Conservation (phyloP, 2,888 invertebrate species). For the Sisyra terminalis region DNA sequence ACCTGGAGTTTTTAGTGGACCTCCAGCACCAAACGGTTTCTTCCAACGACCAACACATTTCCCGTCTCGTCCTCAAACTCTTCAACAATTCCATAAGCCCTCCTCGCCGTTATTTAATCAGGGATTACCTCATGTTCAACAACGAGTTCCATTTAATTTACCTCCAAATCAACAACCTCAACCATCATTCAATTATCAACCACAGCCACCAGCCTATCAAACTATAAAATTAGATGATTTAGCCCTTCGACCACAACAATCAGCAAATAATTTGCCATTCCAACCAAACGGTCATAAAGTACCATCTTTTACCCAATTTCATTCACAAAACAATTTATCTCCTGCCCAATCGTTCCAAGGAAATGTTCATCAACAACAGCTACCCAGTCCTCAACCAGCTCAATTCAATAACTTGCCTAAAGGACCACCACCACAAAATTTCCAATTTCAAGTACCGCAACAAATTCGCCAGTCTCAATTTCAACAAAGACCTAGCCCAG, state of each 20-base stretch:
- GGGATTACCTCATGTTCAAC: constrained; percentile 20
- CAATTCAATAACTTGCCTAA: constrained; percentile 15
- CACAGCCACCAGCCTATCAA: constrained; percentile 10
- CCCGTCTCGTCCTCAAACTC: constrained; percentile 20
- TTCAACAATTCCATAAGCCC: constrained; percentile 17
- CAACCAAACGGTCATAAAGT: constrained; percentile 8
- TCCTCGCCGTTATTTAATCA: constrained; percentile 18
- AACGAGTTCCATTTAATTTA: constrained; percentile 9
- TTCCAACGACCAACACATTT: constrained; percentile 24
- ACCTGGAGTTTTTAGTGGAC: constrained; percentile 23
- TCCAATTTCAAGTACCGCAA: constrained; percentile 13
- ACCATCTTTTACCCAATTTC: neutral
- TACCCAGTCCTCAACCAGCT: constrained; percentile 21
- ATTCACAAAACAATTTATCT: no score
- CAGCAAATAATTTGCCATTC: constrained; percentile 7
- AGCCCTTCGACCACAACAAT: constrained; percentile 15
- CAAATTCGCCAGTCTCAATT: constrained; percentile 9
- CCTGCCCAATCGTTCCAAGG: neutral
- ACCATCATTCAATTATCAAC: constrained; percentile 14
- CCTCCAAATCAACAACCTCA: constrained; percentile 16
- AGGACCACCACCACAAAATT: constrained; percentile 25
- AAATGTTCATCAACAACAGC: constrained; percentile 15
- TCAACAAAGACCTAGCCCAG: constrained; percentile 7
- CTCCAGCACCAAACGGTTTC: constrained; percentile 19
- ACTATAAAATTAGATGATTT: constrained; percentile 6